phyloP scores from a whole-genome alignment of 2,888 invertebrate genomes.

The Orchesella flavescens region DNA sequence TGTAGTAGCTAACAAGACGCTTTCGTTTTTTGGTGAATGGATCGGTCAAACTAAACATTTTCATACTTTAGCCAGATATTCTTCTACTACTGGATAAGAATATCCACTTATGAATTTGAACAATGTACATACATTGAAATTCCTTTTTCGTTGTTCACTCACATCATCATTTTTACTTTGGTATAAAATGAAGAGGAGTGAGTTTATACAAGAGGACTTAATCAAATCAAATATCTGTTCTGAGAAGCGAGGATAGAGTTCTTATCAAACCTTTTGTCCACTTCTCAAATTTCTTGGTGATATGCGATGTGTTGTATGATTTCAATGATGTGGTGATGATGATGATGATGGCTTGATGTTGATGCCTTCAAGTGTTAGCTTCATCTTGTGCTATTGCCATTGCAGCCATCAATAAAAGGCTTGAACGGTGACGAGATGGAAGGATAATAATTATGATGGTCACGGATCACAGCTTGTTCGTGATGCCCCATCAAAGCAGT shows the following conservation, averaged over 20 bases:
- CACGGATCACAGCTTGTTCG: conserved; percentile 19
- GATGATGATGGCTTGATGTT: conserved; percentile 27
- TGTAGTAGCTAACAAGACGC: too few species aligned
- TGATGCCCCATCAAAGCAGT: neutral
- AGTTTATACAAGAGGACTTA: neutral
- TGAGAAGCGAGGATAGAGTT: neutral
- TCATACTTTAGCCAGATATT: too few species aligned
- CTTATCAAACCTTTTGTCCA: conserved; percentile 18
- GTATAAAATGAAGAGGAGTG: too few species aligned
- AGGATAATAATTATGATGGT: conserved; percentile 18
- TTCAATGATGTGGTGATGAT: too few species aligned
- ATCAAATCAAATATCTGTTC: neutral
- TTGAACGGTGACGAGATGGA: neutral
- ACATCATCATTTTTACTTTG: too few species aligned
- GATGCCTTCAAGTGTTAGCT: conserved; percentile 23
- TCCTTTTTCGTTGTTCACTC: too few species aligned
- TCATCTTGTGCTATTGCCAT: conserved; percentile 21
- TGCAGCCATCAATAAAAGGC: conserved; percentile 20
- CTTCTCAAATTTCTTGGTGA: conserved; percentile 26
- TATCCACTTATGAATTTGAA: too few species aligned
- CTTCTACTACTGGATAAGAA: too few species aligned
- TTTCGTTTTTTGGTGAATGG: too few species aligned
- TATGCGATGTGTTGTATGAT: neutral
- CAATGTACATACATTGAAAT: too few species aligned
- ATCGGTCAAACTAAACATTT: too few species aligned